phyloP scores from a whole-genome alignment of 2,888 invertebrate genomes.

The Drosophila barbarae region DNA sequence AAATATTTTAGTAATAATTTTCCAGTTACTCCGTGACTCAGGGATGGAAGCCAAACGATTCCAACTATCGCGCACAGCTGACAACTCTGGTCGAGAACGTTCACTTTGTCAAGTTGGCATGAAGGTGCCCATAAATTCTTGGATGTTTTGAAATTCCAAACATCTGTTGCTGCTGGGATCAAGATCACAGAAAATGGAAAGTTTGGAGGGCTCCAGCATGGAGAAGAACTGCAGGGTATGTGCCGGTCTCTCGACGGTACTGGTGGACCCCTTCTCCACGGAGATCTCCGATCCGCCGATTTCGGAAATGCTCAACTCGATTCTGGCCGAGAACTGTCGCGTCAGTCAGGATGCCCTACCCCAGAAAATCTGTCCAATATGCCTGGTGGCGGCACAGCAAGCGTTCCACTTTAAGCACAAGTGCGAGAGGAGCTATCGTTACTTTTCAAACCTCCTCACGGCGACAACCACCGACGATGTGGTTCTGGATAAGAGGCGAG shows the following conservation, averaged over 20 bases:
- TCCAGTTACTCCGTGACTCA: background rate
- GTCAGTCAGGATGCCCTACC: constrained; percentile 42
- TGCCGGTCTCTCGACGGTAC: constrained; percentile 25
- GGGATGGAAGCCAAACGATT: background rate
- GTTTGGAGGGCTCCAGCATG: background rate
- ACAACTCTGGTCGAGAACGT: constrained; percentile 6
- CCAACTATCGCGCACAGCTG: constrained; percentile 19
- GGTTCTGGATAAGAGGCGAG: background rate
- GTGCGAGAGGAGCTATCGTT: constrained; percentile 30
- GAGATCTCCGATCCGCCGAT: constrained; percentile 20
- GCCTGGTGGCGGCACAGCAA: constrained; percentile 35
- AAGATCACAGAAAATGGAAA: constrained; percentile 15
- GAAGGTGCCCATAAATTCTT: constrained; percentile 4
- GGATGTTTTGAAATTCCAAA: constrained; percentile 9
- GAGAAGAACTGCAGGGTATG: constrained; percentile 39
- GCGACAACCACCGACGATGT: background rate
- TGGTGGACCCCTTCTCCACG: constrained; percentile 34
- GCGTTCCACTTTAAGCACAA: constrained; percentile 41
- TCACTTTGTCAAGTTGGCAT: constrained; percentile 18
- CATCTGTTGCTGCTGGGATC: background rate
- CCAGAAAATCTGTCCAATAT: constrained; percentile 42
- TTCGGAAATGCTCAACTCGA: constrained; percentile 42
- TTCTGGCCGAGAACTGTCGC: constrained; percentile 28
- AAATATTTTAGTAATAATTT: background rate
- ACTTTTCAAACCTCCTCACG: constrained; percentile 17